These are phyloP conservation scores for Ptychochromis oligacanthus DNA, from an alignment of 2,113 vertebrate genomes.

Conservation along the genomic window DNA sequence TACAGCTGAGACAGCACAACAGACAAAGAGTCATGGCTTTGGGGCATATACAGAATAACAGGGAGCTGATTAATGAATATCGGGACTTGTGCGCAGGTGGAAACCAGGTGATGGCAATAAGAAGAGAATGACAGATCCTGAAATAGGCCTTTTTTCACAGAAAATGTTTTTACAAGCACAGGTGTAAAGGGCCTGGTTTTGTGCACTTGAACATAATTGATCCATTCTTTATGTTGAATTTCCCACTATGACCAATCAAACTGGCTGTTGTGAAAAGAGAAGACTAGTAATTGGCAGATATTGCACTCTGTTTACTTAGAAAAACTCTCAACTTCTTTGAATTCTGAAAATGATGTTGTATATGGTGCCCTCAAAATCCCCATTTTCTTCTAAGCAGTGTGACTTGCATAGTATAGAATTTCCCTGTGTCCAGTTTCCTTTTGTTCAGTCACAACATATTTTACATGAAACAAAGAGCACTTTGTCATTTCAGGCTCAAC, in stretches of 20 bases:
- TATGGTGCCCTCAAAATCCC: background rate
- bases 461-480: background rate
- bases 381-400: background rate
- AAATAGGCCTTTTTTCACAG: background rate
- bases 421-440: background rate
- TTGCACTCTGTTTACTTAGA: background rate
- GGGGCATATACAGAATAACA: background rate
- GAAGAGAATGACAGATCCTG: background rate
- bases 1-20: background rate
- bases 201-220: background rate
- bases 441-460: background rate
- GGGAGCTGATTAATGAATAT: background rate
- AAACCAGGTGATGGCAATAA: slow-evolving; percentile 3
- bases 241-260: background rate
- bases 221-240: background rate
- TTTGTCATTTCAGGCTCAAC: background rate
- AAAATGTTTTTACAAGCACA: background rate
- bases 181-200: background rate
- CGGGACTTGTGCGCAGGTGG: background rate
- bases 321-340: background rate
- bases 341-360: background rate
- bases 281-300: background rate
- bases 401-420: background rate
- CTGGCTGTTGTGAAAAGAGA: background rate
- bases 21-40: background rate